These are phyloP conservation scores for Epizoanthus scotinus DNA, from an alignment of 92 coral and sea anemone genomes.

Conservation along the genomic window DNA sequence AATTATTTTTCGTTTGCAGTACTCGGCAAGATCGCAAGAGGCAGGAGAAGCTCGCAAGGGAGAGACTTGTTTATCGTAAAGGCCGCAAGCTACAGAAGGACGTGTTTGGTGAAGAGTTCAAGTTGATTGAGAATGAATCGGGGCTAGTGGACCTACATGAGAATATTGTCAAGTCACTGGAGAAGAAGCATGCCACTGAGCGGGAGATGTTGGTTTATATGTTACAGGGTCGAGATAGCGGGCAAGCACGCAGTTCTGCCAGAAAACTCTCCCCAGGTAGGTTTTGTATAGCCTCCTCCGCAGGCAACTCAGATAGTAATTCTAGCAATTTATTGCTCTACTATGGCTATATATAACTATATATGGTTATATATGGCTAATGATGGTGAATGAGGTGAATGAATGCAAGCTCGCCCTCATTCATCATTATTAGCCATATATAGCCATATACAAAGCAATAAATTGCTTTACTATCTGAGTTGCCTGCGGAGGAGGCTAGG, in stretches of 20 bases:
- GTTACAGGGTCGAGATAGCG: conserved; percentile 89
- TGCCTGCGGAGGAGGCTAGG: no score
- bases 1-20: not conserved
- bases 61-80: conserved; percentile 71
- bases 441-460: no score
- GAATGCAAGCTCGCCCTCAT: no score
- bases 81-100: conserved; percentile 88
- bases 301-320: no score
- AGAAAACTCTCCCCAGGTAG: conserved; percentile 84
- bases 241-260: conserved; percentile 79
- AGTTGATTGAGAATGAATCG: conserved; percentile 58
- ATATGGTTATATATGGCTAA: no score
- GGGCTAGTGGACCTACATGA: conserved; percentile 85
- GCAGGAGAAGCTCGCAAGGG: conserved; percentile 71
- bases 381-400: no score
- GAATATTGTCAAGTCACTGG: conserved; percentile 82
- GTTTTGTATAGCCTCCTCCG: no score
- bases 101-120: conserved; percentile 57
- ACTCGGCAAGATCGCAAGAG: conserved; percentile 64
- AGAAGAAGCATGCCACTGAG: conserved; percentile 87
- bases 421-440: no score
- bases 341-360: no score
- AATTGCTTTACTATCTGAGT: no score
- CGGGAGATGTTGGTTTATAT: conserved; percentile 82
- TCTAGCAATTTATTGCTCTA: no score